A percentile compares a stretch with the other conserved stretches of the same genome.
Evolutionary conservation across 2,797 vertebrate genomes (phyloP).

Genomic region (Cheirogaleus major): DNA sequence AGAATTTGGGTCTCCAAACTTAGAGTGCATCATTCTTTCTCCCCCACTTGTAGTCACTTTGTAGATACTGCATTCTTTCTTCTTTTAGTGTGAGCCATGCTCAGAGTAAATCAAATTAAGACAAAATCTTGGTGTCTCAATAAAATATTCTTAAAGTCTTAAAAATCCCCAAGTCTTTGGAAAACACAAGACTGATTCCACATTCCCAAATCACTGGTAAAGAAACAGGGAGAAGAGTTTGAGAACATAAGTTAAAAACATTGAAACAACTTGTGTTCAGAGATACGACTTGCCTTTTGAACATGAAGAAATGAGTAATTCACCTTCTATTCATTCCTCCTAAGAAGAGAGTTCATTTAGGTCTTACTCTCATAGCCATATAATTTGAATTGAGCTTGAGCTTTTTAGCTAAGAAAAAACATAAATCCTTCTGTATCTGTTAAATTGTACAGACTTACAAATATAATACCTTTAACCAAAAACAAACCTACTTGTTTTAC

Average conservation of each 20-base stretch:
- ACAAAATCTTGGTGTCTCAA: background rate
- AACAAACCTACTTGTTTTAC: slow-evolving; percentile 6
- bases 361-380: background rate
- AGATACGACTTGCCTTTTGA: slow-evolving; percentile 7
- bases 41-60: background rate
- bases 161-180: background rate
- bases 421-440: background rate
- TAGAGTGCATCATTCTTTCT: background rate
- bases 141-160: background rate
- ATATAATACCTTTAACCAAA: background rate
- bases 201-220: background rate
- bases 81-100: background rate
- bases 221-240: background rate
- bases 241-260: slow-evolving; percentile 29
- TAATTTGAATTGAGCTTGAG: slow-evolving; percentile 44
- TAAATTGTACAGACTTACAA: slow-evolving; percentile 18
- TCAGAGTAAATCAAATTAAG: background rate
- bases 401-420: slow-evolving; percentile 16
- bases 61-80: background rate
- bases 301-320: background rate
- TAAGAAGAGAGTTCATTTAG: background rate
- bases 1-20: background rate
- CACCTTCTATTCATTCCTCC: background rate
- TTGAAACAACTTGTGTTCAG: background rate
- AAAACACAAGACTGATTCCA: background rate